These are phyloP conservation scores for Pollenia angustigena DNA, from an alignment of 2,888 invertebrate genomes.

Conservation along the genomic window DNA sequence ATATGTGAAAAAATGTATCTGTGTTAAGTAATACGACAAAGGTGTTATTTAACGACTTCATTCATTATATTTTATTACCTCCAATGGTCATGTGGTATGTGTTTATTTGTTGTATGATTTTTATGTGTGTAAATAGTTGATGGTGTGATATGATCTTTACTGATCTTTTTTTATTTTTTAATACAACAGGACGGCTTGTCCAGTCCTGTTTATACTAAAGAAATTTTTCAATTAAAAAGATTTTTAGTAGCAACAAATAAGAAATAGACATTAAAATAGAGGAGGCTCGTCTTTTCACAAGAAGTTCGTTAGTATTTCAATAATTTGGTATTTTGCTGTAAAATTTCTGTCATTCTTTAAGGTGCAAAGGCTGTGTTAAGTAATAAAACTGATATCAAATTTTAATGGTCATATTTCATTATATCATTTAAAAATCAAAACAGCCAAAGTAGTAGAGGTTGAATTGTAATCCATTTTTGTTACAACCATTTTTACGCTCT, in stretches of 20 bases:
- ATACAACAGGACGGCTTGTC: constrained; percentile 16
- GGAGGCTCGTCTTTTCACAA: not conserved
- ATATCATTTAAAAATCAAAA: not conserved
- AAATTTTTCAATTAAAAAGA: constrained; percentile 28
- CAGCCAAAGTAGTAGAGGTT: not conserved
- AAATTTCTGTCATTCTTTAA: constrained; percentile 12
- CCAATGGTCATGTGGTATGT: constrained; percentile 41
- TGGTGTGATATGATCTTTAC: constrained; percentile 43
- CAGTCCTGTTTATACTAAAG: not conserved
- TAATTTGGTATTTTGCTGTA: constrained; percentile 14
- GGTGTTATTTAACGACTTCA: constrained; percentile 71
- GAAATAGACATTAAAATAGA: not conserved
- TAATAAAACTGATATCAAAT: constrained; percentile 29
- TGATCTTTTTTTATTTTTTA: constrained; percentile 22
- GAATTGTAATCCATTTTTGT: not conserved
- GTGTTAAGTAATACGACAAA: constrained; percentile 35
- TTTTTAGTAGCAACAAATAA: constrained; percentile 15
- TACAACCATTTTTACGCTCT: too few species aligned
- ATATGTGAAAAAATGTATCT: not conserved
- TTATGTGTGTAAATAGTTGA: constrained; percentile 31
- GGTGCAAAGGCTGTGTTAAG: not conserved
- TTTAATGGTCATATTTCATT: constrained; percentile 9
- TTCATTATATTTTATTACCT: constrained; percentile 66
- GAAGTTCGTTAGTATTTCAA: not conserved
- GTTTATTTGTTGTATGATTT: not conserved